Evolutionary conservation across 2,113 vertebrate genomes (phyloP).

Genomic region (Pithys albifrons): DNA sequence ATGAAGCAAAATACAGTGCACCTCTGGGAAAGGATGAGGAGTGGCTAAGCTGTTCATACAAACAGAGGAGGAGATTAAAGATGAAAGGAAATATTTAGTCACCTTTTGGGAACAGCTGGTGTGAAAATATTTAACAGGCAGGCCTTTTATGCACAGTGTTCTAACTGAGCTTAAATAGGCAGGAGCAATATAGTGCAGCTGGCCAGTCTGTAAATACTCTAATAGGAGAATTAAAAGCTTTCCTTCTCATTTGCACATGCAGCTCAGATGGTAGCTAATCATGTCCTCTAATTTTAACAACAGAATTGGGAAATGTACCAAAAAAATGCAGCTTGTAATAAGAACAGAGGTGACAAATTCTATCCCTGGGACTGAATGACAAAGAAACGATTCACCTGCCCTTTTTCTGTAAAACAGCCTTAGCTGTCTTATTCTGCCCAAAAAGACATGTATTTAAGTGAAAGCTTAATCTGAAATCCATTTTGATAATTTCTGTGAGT

Average conservation of each 20-base stretch:
- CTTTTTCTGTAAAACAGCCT: background rate
- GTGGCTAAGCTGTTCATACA: conserved; percentile 16
- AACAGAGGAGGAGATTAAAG: conserved; percentile 50
- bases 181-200: conserved; percentile 19
- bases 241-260: background rate
- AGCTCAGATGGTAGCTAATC: conserved; percentile 51
- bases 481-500: conserved; percentile 41
- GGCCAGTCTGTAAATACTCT: background rate
- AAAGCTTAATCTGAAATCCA: conserved; percentile 25
- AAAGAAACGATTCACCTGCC: background rate
- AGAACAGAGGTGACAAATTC: conserved; percentile 11
- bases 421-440: background rate
- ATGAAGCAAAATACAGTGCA: background rate
- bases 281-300: conserved; percentile 46
- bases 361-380: background rate
- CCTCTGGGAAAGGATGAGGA: background rate
- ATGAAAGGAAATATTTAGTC: conserved; percentile 67
- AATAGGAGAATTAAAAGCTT: conserved; percentile 45
- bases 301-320: conserved; percentile 55
- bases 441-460: conserved; percentile 28
- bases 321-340: background rate
- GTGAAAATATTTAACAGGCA: conserved; percentile 57
- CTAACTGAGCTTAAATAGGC: conserved; percentile 22
- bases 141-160: background rate
- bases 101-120: conserved; percentile 61